Percentiles rank a stretch among this genome's conserved stretches.
phyloP scores from a whole-genome alignment of 2,797 vertebrate species.

The Anguilla obscura region DNA sequence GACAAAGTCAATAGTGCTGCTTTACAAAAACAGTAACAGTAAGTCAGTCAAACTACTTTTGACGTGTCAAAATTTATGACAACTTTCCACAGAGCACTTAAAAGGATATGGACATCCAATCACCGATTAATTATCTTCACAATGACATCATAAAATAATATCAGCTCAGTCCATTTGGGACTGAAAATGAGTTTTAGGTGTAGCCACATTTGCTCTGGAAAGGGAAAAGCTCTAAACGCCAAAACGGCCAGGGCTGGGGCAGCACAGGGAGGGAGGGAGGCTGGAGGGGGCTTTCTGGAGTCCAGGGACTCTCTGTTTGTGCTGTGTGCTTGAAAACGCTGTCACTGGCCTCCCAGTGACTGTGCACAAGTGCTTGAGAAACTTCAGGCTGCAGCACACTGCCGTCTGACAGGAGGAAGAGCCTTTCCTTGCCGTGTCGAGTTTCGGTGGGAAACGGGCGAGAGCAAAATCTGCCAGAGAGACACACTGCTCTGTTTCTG shows the following conservation, averaged over 20 bases:
- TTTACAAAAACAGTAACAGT: neutral
- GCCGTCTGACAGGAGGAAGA: neutral
- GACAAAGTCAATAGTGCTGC: neutral
- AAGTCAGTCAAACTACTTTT: neutral
- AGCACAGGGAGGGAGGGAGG: neutral
- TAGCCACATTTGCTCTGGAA: neutral
- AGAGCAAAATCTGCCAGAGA: neutral
- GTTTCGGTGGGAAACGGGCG: neutral
- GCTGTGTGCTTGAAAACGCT: neutral
- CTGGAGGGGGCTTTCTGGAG: neutral
- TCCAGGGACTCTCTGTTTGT: conserved; percentile 2
- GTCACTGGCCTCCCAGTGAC: neutral
- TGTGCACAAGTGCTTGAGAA: neutral
- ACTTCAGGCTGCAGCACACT: neutral
- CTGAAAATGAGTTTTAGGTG: neutral
- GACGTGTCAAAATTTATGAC: neutral
- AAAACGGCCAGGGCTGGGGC: neutral
- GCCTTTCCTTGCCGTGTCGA: neutral
- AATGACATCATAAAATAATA: neutral
- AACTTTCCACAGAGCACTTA: neutral
- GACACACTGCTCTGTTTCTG: neutral
- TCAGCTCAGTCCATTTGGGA: neutral
- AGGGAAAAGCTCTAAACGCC: neutral
- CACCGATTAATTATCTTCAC: neutral
- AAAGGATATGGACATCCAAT: neutral